Conservation (phyloP, 2,113 vertebrate genomes). For the Triplophysa rosa region DNA sequence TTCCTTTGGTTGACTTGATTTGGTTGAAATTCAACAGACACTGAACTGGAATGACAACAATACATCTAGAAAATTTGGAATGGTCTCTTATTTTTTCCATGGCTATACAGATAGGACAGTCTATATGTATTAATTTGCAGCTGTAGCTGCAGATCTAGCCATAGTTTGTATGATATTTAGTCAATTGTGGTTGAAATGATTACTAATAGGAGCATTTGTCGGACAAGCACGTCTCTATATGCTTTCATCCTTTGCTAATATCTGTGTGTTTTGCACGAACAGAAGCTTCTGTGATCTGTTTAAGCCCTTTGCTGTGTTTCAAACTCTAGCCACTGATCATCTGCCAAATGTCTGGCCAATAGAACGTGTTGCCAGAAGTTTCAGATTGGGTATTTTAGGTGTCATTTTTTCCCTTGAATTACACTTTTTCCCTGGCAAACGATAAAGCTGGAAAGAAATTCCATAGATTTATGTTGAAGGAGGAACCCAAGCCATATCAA, state of each 20-base stretch:
- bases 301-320: slow-evolving; percentile 4
- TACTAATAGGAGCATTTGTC: slow-evolving; percentile 67
- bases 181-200: slow-evolving; percentile 13
- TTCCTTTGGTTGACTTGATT: too few relatives aligned
- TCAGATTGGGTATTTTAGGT: neutral
- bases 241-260: slow-evolving; percentile 60
- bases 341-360: slow-evolving; percentile 13
- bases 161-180: slow-evolving; percentile 23
- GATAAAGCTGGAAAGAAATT: too few relatives aligned
- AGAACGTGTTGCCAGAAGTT: slow-evolving; percentile 16
- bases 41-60: too few relatives aligned
- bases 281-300: slow-evolving; percentile 49
- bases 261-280: slow-evolving; percentile 65
- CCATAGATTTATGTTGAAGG: too few relatives aligned
- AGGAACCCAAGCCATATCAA: too few relatives aligned
- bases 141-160: neutral
- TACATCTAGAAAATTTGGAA: too few relatives aligned
- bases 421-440: neutral
- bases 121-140: neutral
- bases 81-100: too few relatives aligned
- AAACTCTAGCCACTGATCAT: slow-evolving; percentile 10
- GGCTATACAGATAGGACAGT: too few relatives aligned
- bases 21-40: too few relatives aligned
- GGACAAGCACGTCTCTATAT: slow-evolving; percentile 65
- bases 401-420: slow-evolving; percentile 8